Conservation (phyloP, 1,140 invertebrate genomes). For the Reticulitermes speratus region DNA sequence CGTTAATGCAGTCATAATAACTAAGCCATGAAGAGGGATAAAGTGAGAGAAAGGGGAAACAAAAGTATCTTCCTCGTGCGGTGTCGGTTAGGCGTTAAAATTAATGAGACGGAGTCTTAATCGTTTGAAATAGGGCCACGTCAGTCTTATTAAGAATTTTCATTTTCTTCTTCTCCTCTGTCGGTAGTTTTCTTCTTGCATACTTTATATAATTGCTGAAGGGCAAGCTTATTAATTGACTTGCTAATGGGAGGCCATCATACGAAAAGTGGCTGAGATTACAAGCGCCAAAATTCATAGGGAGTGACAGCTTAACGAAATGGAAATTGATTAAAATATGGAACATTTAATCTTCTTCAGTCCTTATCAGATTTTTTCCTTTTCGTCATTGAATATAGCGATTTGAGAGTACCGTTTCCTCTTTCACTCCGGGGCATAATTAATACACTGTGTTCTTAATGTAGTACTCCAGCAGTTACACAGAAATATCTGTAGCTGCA, state of each 20-base stretch:
- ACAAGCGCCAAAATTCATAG: neutral
- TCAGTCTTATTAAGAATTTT: constrained; percentile 14
- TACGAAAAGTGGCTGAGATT: neutral
- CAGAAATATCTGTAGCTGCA: too few species aligned
- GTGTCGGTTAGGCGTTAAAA: constrained; percentile 4
- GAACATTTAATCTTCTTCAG: neutral
- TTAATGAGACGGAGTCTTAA: neutral
- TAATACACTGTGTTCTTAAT: too few species aligned
- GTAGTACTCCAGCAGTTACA: too few species aligned
- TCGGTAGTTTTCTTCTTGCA: neutral
- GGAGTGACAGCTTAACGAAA: neutral
- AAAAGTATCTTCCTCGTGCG: neutral
- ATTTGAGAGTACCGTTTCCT: too few species aligned
- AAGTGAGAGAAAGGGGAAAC: neutral
- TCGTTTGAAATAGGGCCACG: constrained; percentile 9
- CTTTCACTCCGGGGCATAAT: too few species aligned
- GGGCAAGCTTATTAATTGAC: neutral
- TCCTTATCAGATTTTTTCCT: neutral
- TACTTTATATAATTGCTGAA: neutral
- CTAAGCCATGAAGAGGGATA: neutral
- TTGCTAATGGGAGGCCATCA: neutral
- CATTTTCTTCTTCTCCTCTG: neutral
- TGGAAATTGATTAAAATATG: neutral
- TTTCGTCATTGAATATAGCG: too few species aligned
- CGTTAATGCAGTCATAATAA: neutral